Conservation (phyloP, 2,888 invertebrate species). For the Drosophila koepferae region DNA sequence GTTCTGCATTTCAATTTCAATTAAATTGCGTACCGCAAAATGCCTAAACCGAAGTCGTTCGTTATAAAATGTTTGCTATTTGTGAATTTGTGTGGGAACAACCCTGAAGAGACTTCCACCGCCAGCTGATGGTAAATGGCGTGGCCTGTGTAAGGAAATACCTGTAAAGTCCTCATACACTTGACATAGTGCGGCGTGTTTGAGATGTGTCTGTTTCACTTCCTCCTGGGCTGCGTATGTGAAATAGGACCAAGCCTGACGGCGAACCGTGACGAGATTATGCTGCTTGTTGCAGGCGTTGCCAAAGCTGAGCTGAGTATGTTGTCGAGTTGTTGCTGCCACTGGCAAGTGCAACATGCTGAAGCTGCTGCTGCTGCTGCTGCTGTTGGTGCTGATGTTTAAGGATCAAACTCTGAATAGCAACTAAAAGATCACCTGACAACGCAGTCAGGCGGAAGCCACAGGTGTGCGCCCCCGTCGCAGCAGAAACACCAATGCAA, state of each 20-base stretch:
- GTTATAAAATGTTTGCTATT: neutral
- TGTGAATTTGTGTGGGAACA: neutral
- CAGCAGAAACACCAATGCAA: constrained; percentile 7
- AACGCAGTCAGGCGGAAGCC: constrained; percentile 54
- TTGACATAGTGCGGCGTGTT: constrained; percentile 66
- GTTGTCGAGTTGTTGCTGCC: constrained; percentile 5
- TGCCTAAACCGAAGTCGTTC: neutral
- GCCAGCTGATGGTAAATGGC: no score
- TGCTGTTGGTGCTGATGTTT: constrained; percentile 40
- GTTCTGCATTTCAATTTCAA: constrained; percentile 16
- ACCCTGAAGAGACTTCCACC: neutral
- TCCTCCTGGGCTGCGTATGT: constrained; percentile 55
- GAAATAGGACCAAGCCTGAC: constrained; percentile 63
- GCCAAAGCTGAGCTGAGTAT: constrained; percentile 31
- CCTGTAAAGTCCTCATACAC: constrained; percentile 78
- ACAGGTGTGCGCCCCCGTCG: constrained; percentile 58
- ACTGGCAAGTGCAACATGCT: constrained; percentile 63
- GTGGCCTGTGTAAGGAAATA: constrained; percentile 36
- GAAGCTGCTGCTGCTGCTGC: constrained; percentile 15
- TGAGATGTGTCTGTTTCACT: constrained; percentile 54
- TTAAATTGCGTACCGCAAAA: constrained; percentile 3
- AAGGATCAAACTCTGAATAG: constrained; percentile 59
- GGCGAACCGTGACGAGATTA: constrained; percentile 65
- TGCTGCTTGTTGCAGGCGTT: constrained; percentile 20
- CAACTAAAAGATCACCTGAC: constrained; percentile 57